These are phyloP conservation scores for Mythimna impura DNA, from an alignment of 2,888 invertebrate genomes.

Conservation along the genomic window DNA sequence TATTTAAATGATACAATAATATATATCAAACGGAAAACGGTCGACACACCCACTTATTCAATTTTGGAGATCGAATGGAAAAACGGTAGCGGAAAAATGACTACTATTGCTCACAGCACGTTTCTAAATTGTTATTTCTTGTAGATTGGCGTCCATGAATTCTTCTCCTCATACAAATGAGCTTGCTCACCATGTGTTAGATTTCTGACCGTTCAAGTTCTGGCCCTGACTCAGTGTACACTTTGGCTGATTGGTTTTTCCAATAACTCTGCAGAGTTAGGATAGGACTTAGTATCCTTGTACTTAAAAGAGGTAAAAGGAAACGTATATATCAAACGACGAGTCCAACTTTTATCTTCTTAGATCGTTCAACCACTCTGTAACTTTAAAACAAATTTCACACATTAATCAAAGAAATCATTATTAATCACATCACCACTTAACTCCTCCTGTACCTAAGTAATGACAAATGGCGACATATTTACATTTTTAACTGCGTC, in stretches of 20 bases:
- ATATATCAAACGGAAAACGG: conserved; percentile 4
- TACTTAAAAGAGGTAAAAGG: not conserved
- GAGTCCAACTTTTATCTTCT: not conserved
- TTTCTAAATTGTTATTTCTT: conserved; percentile 1
- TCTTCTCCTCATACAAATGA: not conserved
- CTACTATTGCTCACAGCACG: not conserved
- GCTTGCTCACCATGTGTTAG: not conserved
- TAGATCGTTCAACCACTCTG: not conserved
- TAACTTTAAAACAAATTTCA: not conserved
- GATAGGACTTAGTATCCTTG: not conserved
- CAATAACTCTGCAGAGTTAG: not conserved
- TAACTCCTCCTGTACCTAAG: not conserved
- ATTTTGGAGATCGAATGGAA: not conserved
- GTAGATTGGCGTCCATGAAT: not conserved
- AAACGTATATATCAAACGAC: not conserved
- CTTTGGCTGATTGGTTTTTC: not conserved
- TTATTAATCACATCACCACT: conserved; percentile 1
- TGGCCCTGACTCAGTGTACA: not conserved
- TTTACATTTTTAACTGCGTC: conserved; percentile 15
- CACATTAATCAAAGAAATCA: conserved; percentile 1
- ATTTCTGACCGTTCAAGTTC: not conserved
- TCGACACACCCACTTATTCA: conserved; percentile 28
- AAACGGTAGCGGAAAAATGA: not conserved
- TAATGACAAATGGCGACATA: conserved; percentile 19
- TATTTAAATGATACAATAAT: conserved; percentile 17